Evolutionary conservation across 2,797 vertebrate genomes (phyloP), one percentile per base, ranked within the genome.

Genomic region (Balearica regulorum): DNA sequence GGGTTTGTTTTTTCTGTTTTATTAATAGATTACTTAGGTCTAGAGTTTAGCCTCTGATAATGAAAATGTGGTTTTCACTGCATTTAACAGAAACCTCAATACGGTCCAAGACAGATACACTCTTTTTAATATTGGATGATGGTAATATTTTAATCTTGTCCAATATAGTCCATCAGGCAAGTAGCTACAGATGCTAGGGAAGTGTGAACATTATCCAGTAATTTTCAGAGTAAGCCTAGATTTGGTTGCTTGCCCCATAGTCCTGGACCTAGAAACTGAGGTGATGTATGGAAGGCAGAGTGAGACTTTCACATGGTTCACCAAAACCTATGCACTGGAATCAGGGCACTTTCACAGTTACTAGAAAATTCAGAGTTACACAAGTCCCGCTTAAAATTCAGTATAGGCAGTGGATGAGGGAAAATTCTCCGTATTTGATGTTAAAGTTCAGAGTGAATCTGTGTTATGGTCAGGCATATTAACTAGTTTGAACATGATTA

Each of bases 31-130:
- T 53, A 71, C 33, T 57, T 71, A 5, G 3, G 28, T 58, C 22
- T 75, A 53, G 21, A 66, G 3, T 62, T 82, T 82, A 54, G 35
- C 25, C 10, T 85, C 20, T 53, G 46, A 76, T 76, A 53, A 77
- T 7, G 44, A 85, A 87, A 60, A 61, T 15, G 1, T 58, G 21
- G 16, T 64, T 82, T 62, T 78, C 70, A 33, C 7, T 60, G 44
- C 18, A 71, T 87, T 92, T 41, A 48, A 8, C 20, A 71, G 44
- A 80, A 91, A 55, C 25, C 10, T 79, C 57, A 75, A 87, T 6
- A 57, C 1, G 2, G 46, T 51, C 31, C 49, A 90, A 76, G 58
- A 64, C 11, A 26, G 54, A 39, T 8, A 37, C 0, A 0, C 4
- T 80, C 21, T 70, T 60, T 68, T 64, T 31, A 55, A 35, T 39